phyloP scores from a whole-genome alignment of 1,140 invertebrate species.

The Hypsibius dujardini region DNA sequence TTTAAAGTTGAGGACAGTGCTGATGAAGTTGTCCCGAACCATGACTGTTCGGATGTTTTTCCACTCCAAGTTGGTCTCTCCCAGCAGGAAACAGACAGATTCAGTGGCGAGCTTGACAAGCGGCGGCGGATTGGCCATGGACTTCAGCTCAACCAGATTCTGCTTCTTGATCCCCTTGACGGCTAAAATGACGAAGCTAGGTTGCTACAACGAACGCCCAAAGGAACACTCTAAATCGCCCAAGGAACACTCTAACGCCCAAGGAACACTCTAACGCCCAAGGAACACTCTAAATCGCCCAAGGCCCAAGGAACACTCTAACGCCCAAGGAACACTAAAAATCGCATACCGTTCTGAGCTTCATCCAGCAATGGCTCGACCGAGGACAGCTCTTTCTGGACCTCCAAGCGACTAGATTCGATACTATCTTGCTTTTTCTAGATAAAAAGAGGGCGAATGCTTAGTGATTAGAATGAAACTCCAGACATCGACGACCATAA shows the following conservation, averaged over 20 bases:
- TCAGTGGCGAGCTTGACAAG: conserved; percentile 93
- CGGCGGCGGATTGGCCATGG: conserved; percentile 92
- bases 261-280: too few species aligned
- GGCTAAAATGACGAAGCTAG: conserved; percentile 42
- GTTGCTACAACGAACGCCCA: conserved; percentile 22
- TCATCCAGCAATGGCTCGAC: background rate
- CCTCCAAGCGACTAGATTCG: background rate
- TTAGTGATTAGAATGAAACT: too few species aligned
- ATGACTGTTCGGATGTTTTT: conserved; percentile 90
- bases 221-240: conserved; percentile 22
- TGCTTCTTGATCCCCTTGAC: conserved; percentile 99
- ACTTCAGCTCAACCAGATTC: conserved; percentile 90
- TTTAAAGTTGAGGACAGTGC: conserved; percentile 95
- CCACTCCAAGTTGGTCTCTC: conserved; percentile 94
- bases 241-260: too few species aligned
- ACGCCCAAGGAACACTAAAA: too few species aligned
- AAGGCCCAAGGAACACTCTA: too few species aligned
- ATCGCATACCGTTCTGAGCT: conserved; percentile 27
- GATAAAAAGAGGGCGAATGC: too few species aligned
- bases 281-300: too few species aligned
- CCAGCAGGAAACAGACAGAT: conserved; percentile 91
- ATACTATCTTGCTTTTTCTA: conserved; percentile 43
- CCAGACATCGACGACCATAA: too few species aligned
- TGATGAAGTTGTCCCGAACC: conserved; percentile 99
- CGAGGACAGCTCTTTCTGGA: background rate